Evolutionary conservation across 1,140 invertebrate genomes (phyloP).

Genomic region (Panulirus ornatus): DNA sequence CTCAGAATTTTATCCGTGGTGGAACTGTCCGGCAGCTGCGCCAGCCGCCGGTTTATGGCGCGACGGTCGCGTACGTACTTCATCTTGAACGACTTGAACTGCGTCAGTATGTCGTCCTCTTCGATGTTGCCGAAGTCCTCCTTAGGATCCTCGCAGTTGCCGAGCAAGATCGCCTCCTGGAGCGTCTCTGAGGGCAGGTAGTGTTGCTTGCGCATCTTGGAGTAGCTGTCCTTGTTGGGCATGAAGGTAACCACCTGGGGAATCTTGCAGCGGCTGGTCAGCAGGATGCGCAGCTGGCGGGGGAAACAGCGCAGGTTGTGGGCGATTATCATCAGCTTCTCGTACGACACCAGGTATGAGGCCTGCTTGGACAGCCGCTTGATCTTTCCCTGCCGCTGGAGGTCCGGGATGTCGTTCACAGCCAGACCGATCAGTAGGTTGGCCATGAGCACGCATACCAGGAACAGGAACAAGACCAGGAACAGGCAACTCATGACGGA

Average conservation of each 20-base stretch:
- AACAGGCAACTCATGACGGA: slow-evolving; percentile 67
- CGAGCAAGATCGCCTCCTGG: slow-evolving; percentile 50
- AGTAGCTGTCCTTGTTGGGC: slow-evolving; percentile 29
- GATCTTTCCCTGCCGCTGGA: slow-evolving; percentile 68
- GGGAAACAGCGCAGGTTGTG: slow-evolving; percentile 57
- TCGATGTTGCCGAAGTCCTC: not conserved
- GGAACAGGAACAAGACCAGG: slow-evolving; percentile 74
- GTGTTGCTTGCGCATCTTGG: not conserved
- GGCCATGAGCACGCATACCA: slow-evolving; percentile 75
- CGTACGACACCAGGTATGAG: slow-evolving; percentile 68
- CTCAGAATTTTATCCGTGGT: slow-evolving; percentile 40
- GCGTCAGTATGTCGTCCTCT: slow-evolving; percentile 26
- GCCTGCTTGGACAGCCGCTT: slow-evolving; percentile 67
- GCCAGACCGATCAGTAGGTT: slow-evolving; percentile 76
- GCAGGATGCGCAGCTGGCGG: slow-evolving; percentile 6
- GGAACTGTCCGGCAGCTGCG: slow-evolving; percentile 24
- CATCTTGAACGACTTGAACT: slow-evolving; percentile 54
- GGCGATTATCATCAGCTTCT: slow-evolving; percentile 60
- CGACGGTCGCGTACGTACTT: slow-evolving; percentile 32
- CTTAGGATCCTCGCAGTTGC: slow-evolving; percentile 33
- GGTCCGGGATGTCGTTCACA: slow-evolving; percentile 75
- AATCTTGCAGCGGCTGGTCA: slow-evolving; percentile 39
- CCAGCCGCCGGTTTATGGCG: slow-evolving; percentile 18
- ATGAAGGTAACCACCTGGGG: slow-evolving; percentile 6
- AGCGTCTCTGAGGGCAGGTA: slow-evolving; percentile 39